Evolutionary conservation across 64 coral and sea anemone species (phyloP).

Genomic region (Actinia equina): DNA sequence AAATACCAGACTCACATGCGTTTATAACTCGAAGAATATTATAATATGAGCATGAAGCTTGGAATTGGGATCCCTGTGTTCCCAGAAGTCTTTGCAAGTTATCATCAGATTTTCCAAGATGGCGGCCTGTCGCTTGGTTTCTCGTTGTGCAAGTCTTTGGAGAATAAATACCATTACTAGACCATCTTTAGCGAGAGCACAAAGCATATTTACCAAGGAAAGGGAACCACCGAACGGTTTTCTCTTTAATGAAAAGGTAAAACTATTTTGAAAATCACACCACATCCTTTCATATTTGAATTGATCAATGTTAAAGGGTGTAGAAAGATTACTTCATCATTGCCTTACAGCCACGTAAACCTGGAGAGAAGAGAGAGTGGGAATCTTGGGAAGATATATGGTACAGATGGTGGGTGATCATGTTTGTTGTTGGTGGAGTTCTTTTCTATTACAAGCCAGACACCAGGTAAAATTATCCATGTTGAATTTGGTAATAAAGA

Average conservation of each 20-base stretch:
- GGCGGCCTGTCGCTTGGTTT: conserved; percentile 42
- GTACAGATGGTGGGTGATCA: conserved; percentile 93
- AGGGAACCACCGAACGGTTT: conserved; percentile 91
- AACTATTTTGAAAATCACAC: not conserved
- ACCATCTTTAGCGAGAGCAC: conserved; percentile 7
- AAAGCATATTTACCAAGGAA: conserved; percentile 76
- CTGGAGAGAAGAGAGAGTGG: conserved; percentile 86
- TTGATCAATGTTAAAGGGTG: not conserved
- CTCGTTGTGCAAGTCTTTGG: conserved; percentile 23
- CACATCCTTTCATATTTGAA: not conserved
- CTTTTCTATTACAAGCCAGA: conserved; percentile 92
- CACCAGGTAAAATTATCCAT: conserved; percentile 39
- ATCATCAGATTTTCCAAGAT: conserved; percentile 25
- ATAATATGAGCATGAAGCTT: no score
- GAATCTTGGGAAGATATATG: conserved; percentile 85
- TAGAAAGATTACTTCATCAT: not conserved
- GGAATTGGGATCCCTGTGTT: not conserved
- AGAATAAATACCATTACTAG: conserved; percentile 18
- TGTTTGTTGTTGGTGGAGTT: conserved; percentile 60
- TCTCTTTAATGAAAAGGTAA: conserved; percentile 92
- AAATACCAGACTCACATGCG: no score
- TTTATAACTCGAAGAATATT: no score
- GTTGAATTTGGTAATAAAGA: no score
- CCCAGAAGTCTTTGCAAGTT: not conserved
- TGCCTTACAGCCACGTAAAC: conserved; percentile 63